These are phyloP conservation scores for Trichoplusia ni DNA, from an alignment of 1,140 invertebrate species.

Conservation along the genomic window DNA sequence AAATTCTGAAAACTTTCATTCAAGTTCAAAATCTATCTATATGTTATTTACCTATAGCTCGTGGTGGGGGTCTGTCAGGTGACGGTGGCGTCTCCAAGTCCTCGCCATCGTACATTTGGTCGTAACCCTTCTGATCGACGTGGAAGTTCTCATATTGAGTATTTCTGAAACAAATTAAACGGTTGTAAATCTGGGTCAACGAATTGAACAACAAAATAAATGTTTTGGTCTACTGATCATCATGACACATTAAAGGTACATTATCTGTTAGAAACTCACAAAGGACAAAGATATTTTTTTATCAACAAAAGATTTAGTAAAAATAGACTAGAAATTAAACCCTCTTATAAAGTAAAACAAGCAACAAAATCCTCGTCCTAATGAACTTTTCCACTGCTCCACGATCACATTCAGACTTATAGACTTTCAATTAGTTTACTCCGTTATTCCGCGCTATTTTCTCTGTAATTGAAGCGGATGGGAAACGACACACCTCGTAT, in stretches of 20 bases:
- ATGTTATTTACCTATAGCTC: slow-evolving; percentile 84
- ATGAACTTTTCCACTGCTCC: background rate
- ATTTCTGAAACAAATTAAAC: slow-evolving; percentile 70
- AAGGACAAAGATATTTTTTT: no score
- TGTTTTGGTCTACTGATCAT: no score
- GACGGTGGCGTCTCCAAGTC: slow-evolving; percentile 87
- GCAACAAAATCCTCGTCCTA: background rate
- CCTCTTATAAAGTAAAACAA: no score
- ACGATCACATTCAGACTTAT: background rate
- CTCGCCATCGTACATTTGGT: slow-evolving; percentile 81
- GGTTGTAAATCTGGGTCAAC: background rate
- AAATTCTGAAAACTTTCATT: background rate
- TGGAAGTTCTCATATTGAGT: slow-evolving; percentile 80
- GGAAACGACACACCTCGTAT: slow-evolving; percentile 39
- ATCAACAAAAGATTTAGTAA: no score
- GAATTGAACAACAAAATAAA: no score
- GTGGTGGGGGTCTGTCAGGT: slow-evolving; percentile 89
- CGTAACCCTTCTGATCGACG: slow-evolving; percentile 79
- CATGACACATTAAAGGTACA: no score
- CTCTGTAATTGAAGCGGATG: slow-evolving; percentile 58
- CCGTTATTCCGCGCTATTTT: slow-evolving; percentile 44
- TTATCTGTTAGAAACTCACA: no score
- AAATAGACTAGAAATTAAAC: no score
- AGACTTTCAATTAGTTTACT: slow-evolving; percentile 10
- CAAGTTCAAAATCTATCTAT: background rate